Evolutionary conservation across 2,888 invertebrate genomes (phyloP).

Genomic region (Aphodius granarius): DNA sequence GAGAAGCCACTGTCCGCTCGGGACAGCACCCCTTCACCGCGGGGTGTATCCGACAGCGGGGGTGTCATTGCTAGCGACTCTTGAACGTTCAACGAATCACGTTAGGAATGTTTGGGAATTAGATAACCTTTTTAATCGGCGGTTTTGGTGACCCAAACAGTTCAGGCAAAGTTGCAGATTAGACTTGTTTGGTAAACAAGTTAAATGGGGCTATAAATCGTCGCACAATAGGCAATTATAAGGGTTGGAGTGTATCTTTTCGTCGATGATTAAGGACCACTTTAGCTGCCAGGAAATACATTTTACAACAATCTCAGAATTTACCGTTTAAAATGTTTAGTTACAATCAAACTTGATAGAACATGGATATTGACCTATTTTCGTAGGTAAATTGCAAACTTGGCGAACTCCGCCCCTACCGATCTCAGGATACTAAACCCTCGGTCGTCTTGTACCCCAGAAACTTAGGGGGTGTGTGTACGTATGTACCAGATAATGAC

Average conservation of each 20-base stretch:
- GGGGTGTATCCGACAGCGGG: background rate
- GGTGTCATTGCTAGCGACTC: background rate
- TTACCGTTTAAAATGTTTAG: too few species aligned
- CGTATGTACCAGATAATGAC: conserved; percentile 7
- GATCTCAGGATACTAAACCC: background rate
- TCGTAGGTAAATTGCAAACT: too few species aligned
- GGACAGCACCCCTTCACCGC: background rate
- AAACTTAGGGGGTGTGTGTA: conserved; percentile 6
- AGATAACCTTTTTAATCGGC: background rate
- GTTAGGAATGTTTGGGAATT: background rate
- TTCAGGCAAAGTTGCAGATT: background rate
- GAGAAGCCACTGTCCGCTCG: background rate
- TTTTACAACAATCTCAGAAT: background rate
- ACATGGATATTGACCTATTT: too few species aligned
- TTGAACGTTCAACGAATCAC: background rate
- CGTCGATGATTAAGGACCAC: background rate
- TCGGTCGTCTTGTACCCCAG: background rate
- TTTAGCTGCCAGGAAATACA: background rate
- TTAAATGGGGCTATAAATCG: background rate
- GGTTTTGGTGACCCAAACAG: background rate
- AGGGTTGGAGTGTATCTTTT: background rate
- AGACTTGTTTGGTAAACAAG: background rate
- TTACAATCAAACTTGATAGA: too few species aligned
- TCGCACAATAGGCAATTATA: background rate
- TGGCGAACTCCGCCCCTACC: too few species aligned